Evolutionary conservation across 2,113 vertebrate species (phyloP).

Genomic region (Accipiter cooperii): DNA sequence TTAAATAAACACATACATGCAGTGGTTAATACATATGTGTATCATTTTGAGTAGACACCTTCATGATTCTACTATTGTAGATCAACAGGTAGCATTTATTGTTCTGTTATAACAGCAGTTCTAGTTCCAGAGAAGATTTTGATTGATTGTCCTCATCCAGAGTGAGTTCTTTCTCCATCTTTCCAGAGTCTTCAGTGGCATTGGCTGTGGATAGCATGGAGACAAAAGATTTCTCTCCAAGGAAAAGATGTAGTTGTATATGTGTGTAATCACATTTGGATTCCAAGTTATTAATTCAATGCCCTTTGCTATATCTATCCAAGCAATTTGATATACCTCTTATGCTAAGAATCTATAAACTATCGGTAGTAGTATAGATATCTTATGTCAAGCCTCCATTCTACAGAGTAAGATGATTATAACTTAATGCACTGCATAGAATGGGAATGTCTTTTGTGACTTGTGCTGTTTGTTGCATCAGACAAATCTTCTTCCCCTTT

Average conservation of each 20-base stretch:
- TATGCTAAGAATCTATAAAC: neutral
- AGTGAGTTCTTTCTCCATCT: neutral
- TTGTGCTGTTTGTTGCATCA: neutral
- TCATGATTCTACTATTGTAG: neutral
- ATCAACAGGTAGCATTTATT: conserved; percentile 39
- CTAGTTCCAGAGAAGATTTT: conserved; percentile 45
- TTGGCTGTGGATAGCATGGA: neutral
- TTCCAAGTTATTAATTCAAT: neutral
- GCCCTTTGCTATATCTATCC: neutral
- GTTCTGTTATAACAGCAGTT: conserved; percentile 17
- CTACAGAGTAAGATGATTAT: neutral
- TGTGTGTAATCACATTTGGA: neutral
- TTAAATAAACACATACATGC: neutral
- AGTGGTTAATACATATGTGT: neutral
- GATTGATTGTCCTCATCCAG: conserved; percentile 46
- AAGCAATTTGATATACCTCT: neutral
- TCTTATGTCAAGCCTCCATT: neutral
- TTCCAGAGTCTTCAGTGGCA: neutral
- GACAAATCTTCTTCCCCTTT: neutral
- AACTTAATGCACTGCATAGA: neutral
- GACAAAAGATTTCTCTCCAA: neutral
- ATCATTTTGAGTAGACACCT: neutral
- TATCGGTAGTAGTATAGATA: neutral
- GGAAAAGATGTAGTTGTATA: neutral
- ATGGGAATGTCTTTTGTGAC: neutral